phyloP scores from a whole-genome alignment of 2,113 vertebrate species.

The Halcyon malimbica region DNA sequence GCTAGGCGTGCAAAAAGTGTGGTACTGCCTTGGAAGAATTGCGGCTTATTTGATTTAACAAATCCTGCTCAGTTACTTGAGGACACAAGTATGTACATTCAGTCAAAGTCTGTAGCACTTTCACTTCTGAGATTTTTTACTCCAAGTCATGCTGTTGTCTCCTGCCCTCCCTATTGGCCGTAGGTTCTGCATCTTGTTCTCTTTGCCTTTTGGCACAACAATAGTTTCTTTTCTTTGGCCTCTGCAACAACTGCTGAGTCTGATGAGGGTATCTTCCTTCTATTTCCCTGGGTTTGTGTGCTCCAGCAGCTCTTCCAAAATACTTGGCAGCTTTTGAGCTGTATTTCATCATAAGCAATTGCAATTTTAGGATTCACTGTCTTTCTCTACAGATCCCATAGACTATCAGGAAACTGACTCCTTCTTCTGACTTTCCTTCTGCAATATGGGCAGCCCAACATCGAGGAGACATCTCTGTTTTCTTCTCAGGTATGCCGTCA shows the following conservation, averaged over 20 bases:
- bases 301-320: neutral
- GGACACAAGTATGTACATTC: neutral
- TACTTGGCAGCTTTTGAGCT: neutral
- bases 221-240: neutral
- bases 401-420: neutral
- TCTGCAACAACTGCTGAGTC: neutral
- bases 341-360: neutral
- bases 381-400: neutral
- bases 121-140: neutral
- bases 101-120: neutral
- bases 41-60: neutral
- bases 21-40: rapidly evolving
- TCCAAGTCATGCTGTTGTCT: neutral
- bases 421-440: neutral
- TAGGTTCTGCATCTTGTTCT: neutral
- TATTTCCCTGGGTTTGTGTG: neutral
- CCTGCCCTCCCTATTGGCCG: neutral
- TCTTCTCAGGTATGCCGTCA: neutral
- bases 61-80: neutral
- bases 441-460: neutral
- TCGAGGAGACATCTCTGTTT: neutral
- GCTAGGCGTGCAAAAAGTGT: rapidly evolving
- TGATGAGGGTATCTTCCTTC: neutral
- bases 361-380: neutral
- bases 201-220: neutral